Conservation (phyloP, 2,888 invertebrate genomes). For the Noctua janthina region DNA sequence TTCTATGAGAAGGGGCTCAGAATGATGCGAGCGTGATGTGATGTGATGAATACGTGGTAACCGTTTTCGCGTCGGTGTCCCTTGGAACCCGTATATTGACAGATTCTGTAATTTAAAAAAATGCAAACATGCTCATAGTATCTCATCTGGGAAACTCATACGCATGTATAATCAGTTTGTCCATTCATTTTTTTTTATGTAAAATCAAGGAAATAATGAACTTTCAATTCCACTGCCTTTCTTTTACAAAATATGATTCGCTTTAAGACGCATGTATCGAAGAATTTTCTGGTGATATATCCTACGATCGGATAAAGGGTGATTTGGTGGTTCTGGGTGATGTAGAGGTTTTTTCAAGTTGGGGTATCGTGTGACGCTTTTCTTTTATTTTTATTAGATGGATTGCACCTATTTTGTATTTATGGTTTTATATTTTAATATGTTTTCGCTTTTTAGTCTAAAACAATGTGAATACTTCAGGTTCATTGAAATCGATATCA, state of each 20-base stretch:
- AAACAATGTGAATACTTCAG: background rate
- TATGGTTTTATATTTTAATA: slow-evolving; percentile 22
- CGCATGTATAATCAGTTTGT: background rate
- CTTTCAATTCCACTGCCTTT: slow-evolving; percentile 42
- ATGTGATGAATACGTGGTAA: no score
- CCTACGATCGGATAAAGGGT: background rate
- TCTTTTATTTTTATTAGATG: slow-evolving; percentile 17
- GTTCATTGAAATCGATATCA: background rate
- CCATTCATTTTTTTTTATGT: background rate
- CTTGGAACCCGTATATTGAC: background rate
- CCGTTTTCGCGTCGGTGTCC: no score
- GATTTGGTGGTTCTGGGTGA: slow-evolving; percentile 18
- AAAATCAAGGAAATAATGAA: background rate
- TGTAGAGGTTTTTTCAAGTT: background rate
- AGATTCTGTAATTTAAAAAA: background rate
- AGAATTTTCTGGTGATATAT: background rate
- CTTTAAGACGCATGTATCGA: background rate
- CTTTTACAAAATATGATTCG: background rate
- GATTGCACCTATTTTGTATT: slow-evolving; percentile 6
- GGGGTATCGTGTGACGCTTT: slow-evolving; percentile 38
- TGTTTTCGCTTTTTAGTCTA: background rate
- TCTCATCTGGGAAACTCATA: background rate
- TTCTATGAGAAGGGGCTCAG: no score
- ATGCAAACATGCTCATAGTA: background rate
- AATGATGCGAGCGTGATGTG: no score